Percentiles rank a stretch among this genome's conserved stretches.
Evolutionary conservation across 2,113 vertebrate genomes (phyloP).

Genomic region (Neotoma lepida): DNA sequence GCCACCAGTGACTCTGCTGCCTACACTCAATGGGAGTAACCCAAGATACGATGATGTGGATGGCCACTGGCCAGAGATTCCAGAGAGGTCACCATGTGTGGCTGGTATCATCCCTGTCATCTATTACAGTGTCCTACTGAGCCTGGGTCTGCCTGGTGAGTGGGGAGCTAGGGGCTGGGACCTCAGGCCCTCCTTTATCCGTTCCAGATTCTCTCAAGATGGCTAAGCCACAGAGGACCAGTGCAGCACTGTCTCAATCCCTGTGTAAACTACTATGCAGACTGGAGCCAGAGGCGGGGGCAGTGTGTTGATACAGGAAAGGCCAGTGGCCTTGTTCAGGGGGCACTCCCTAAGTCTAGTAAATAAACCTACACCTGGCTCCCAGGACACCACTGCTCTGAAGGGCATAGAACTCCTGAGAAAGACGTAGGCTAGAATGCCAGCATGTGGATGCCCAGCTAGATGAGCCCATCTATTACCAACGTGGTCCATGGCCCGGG

Average conservation of each 20-base stretch:
- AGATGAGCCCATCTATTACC: too few species aligned
- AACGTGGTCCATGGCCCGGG: neutral
- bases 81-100: constrained; percentile 87
- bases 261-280: accelerated
- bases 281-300: neutral
- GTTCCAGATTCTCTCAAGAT: accelerated
- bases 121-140: constrained; percentile 94
- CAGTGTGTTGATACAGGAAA: accelerated
- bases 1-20: constrained; percentile 74
- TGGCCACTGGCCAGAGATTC: constrained; percentile 56
- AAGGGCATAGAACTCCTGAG: neutral
- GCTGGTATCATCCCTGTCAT: constrained; percentile 89
- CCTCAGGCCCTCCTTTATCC: neutral
- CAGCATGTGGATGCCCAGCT: neutral
- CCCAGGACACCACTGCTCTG: neutral
- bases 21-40: constrained; percentile 83
- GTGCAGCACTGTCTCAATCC: neutral
- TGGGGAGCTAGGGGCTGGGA: constrained; percentile 41
- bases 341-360: neutral
- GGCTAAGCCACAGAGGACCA: neutral
- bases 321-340: neutral
- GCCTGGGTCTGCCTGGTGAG: constrained; percentile 95
- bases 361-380: neutral
- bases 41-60: constrained; percentile 44
- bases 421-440: too few species aligned